Evolutionary conservation across 2,113 vertebrate genomes (phyloP).

Genomic region (Pontoporia blainvillei): DNA sequence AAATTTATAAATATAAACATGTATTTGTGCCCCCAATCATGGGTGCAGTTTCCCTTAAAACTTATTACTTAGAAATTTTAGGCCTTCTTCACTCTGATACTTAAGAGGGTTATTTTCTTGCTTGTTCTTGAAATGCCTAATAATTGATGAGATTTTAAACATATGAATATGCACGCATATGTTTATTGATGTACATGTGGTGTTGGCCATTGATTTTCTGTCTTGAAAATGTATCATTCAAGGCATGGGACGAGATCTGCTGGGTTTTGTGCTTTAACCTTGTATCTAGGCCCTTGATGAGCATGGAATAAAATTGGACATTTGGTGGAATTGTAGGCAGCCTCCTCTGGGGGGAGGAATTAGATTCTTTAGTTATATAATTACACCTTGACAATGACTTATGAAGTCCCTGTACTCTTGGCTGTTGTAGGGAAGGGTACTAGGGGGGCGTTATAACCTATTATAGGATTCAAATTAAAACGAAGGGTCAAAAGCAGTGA

Average conservation of each 20-base stretch:
- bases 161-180: not conserved
- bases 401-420: not conserved
- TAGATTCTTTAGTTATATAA: not conserved
- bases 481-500: not conserved
- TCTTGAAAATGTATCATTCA: not conserved
- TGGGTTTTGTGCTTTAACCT: not conserved
- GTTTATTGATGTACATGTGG: not conserved
- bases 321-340: not conserved
- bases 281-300: not conserved
- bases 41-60: not conserved
- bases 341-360: not conserved
- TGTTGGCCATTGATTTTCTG: not conserved
- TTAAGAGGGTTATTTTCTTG: constrained; percentile 8
- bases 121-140: not conserved
- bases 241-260: not conserved
- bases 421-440: not conserved
- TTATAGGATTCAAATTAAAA: not conserved
- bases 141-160: not conserved
- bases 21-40: not conserved
- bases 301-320: not conserved
- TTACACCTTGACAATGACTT: not conserved
- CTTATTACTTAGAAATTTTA: not conserved
- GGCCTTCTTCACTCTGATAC: not conserved
- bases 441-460: not conserved
- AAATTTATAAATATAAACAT: constrained; percentile 10